Conservation (phyloP, 1,140 invertebrate species). For the Nasonia vitripennis region DNA sequence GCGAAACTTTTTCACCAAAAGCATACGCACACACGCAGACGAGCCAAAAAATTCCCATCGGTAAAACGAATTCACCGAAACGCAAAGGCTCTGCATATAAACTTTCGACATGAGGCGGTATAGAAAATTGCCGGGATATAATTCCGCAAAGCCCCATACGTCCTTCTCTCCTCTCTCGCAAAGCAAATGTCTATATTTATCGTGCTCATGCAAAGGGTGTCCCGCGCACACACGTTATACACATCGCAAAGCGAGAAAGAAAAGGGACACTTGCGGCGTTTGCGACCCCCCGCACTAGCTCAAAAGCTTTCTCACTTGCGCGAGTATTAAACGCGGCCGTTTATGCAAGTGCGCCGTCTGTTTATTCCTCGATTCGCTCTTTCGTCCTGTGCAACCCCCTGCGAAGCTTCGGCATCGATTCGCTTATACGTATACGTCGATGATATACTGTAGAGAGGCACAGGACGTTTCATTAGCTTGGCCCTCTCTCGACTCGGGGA, state of each 20-base stretch:
- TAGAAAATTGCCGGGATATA: no score
- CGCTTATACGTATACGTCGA: not conserved
- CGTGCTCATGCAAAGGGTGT: not conserved
- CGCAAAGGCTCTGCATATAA: no score
- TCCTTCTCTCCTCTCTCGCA: not conserved
- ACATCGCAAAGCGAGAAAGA: not conserved
- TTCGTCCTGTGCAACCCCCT: not conserved
- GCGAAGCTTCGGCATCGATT: constrained; percentile 12
- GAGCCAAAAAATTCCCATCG: not conserved
- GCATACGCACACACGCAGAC: no score
- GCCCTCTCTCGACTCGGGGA: not conserved
- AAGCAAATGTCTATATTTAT: constrained; percentile 10
- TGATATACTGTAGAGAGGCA: not conserved
- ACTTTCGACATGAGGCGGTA: no score
- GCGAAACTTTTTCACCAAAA: no score
- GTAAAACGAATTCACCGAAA: no score
- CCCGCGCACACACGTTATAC: not conserved
- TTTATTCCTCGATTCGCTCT: not conserved
- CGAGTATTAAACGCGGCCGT: not conserved
- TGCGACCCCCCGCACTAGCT: not conserved
- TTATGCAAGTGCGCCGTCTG: not conserved
- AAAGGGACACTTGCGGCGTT: not conserved
- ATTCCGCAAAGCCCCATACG: no score
- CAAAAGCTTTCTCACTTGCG: not conserved
- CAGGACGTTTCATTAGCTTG: not conserved